phyloP scores from a whole-genome alignment of 2,888 invertebrate species.

The Campoplex capitator region DNA sequence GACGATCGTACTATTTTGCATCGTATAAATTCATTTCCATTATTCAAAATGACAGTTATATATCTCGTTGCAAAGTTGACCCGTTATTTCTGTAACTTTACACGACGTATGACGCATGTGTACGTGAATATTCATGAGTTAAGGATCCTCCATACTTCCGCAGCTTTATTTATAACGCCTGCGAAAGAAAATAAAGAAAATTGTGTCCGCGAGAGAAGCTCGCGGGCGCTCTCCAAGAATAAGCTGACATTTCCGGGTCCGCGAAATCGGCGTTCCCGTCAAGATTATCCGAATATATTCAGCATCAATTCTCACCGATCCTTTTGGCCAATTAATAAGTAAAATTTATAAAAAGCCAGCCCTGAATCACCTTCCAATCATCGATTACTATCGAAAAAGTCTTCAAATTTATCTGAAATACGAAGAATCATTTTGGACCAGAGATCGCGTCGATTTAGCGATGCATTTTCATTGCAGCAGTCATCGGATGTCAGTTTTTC shows the following conservation, averaged over 20 bases:
- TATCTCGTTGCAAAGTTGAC: not conserved
- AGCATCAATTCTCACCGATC: not conserved
- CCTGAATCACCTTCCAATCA: not conserved
- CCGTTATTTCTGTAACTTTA: too few species aligned
- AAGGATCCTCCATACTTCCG: not conserved
- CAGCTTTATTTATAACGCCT: not conserved
- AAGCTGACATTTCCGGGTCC: not conserved
- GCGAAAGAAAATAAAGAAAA: not conserved
- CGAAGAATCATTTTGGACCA: too few species aligned
- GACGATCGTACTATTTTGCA: not conserved
- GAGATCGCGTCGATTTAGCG: too few species aligned
- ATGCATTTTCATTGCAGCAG: too few species aligned
- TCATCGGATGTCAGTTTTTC: too few species aligned
- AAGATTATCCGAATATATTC: not conserved
- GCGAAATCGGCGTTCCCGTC: not conserved
- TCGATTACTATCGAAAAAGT: not conserved
- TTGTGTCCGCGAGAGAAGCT: not conserved
- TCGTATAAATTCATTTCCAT: not conserved
- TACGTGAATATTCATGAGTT: not conserved
- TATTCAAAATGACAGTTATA: not conserved
- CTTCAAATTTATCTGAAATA: too few species aligned
- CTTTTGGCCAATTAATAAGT: not conserved
- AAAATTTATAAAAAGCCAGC: not conserved
- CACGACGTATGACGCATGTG: too few species aligned
- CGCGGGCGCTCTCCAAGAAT: not conserved